A percentile compares a stretch with the other conserved stretches of the same genome.
Evolutionary conservation across 2,888 invertebrate species (phyloP).

Genomic region (Marronus borbonicus): DNA sequence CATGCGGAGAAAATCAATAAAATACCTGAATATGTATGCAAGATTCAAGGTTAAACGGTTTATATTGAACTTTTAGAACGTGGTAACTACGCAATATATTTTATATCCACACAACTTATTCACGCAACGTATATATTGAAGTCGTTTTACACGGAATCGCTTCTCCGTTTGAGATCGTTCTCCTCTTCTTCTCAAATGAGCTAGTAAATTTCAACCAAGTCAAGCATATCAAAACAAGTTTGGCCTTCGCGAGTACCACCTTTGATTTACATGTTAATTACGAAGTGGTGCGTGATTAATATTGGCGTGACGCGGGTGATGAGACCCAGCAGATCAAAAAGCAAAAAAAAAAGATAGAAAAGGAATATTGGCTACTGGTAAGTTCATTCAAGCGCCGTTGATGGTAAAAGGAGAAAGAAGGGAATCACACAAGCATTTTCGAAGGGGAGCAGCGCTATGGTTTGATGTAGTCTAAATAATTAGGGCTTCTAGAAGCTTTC

Average conservation of each 20-base stretch:
- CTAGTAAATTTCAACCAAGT: constrained; percentile 28
- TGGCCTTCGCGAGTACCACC: constrained; percentile 25
- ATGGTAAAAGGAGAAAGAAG: too few relatives aligned
- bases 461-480: too few relatives aligned
- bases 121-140: too few relatives aligned
- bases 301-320: background rate
- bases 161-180: constrained; percentile 21
- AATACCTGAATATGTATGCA: background rate
- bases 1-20: constrained; percentile 9
- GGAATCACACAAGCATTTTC: too few relatives aligned
- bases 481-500: too few relatives aligned
- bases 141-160: background rate
- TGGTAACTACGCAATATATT: constrained; percentile 2
- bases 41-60: constrained; percentile 6
- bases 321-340: background rate
- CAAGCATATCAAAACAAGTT: constrained; percentile 31
- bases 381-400: too few relatives aligned
- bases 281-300: constrained; percentile 17
- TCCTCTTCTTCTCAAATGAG: background rate
- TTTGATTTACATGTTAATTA: constrained; percentile 44
- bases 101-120: background rate
- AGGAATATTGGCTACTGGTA: background rate
- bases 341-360: background rate
- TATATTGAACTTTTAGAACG: background rate
- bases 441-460: too few relatives aligned